phyloP scores from a whole-genome alignment of 2,113 vertebrate genomes.

The Triplophysa siluroides region DNA sequence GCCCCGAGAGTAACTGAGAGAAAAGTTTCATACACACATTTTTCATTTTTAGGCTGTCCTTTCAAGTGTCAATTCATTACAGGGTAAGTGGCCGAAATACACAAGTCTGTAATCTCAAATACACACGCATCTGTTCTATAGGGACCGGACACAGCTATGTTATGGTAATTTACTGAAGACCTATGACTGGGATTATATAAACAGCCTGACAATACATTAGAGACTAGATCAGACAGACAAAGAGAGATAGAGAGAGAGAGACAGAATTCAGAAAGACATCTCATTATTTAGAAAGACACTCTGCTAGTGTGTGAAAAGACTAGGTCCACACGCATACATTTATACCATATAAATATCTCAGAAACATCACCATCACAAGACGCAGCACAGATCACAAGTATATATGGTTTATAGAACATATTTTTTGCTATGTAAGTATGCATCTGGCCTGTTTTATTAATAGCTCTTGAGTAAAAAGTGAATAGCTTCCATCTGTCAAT shows the following conservation, averaged over 20 bases:
- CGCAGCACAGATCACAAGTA: not conserved
- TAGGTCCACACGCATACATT: not conserved
- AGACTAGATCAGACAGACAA: not conserved
- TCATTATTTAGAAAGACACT: not conserved
- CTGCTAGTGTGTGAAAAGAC: not conserved
- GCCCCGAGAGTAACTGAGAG: not conserved
- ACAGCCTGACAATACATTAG: slow-evolving; percentile 39
- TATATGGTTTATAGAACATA: not conserved
- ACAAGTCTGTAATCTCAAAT: not conserved
- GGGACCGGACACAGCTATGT: slow-evolving; percentile 63
- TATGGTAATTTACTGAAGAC: slow-evolving; percentile 41
- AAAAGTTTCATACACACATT: not conserved
- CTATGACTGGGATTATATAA: slow-evolving; percentile 55
- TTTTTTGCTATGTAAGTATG: not conserved
- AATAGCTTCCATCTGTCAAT: not conserved
- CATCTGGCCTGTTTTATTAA: slow-evolving; percentile 15
- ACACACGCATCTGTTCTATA: not conserved
- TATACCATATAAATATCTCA: no score
- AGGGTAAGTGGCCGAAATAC: not conserved
- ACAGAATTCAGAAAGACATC: not conserved
- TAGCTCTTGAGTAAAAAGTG: not conserved
- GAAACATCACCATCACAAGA: no score
- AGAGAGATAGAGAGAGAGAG: not conserved
- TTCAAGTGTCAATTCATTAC: not conserved
- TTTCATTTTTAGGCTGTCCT: no score